Conservation (phyloP, 2,113 vertebrate species). For the Ptychochromis oligacanthus region DNA sequence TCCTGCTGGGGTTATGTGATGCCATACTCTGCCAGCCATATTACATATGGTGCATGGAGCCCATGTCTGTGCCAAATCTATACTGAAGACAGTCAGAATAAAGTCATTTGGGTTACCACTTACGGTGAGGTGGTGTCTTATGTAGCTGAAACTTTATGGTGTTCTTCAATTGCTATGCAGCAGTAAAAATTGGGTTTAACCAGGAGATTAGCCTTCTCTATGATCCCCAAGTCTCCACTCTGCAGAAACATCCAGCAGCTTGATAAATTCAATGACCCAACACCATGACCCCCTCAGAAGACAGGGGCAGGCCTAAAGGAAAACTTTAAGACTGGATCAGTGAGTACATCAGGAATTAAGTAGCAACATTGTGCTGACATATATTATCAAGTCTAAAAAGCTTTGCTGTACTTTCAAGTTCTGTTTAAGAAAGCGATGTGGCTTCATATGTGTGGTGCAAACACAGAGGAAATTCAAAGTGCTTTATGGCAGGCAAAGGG, state of each 20-base stretch:
- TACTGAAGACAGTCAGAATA: conserved; percentile 9
- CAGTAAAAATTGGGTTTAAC: conserved; percentile 15
- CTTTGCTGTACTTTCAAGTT: background rate
- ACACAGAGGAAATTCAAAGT: background rate
- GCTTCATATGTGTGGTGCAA: background rate
- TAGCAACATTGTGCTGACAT: background rate
- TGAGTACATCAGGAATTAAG: background rate
- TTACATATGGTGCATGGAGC: background rate
- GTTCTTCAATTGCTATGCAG: conserved; percentile 13
- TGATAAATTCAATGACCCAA: background rate
- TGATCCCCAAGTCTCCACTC: background rate
- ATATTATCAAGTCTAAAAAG: background rate
- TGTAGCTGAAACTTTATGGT: conserved; percentile 19
- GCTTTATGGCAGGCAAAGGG: background rate
- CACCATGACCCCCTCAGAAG: background rate
- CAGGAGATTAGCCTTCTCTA: background rate
- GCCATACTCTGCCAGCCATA: conserved; percentile 18
- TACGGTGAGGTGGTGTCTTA: background rate
- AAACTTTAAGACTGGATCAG: background rate
- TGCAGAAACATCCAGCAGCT: background rate
- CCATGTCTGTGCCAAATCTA: conserved; percentile 1
- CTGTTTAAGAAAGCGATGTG: background rate
- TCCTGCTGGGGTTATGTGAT: conserved; percentile 12
- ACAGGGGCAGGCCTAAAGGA: background rate
- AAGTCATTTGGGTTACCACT: background rate